Evolutionary conservation across 1,140 invertebrate genomes (phyloP), one percentile per base, ranked within the genome.

Genomic region (Procambarus virginalis): DNA sequence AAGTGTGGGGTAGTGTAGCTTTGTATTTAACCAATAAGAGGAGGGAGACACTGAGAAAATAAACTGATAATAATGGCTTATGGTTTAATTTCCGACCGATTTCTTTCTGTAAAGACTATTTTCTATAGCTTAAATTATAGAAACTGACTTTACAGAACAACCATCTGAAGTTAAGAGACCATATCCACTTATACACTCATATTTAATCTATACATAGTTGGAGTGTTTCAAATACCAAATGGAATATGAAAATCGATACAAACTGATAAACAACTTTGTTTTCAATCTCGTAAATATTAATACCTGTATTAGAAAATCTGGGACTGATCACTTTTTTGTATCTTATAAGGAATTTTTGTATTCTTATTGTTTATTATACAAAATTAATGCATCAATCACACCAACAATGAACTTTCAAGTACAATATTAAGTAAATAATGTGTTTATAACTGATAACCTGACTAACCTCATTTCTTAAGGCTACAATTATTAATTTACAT

Each of bases 21-120:
- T 73, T 84, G 68, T 34, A 70, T 84, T n/a, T 73, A 84, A 68
- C 82, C 82, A 84, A 68, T 20, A 60, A 84, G 82, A 84, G 60
- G 68, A 73, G 46, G 68, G 82, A 84, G 82, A 49, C 12, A 73
- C 34, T 49, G 48, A 68, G 45, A 70, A 70, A 20, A n/a, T 51
- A 70, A 75, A 46, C 46, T 73, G 60, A 17, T 49, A 6, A 14
- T 73, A 22, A 34, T 73, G n/a, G 0, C 34, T 34, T 34, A 34
- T 73, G 68, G 34, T 10, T 73, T 73, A 34, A 34, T 34, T 34
- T 34, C 34, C 34, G 34, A 34, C 34, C 34, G 34, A 34, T 34
- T 34, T 34, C 22, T 73, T 34, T 73, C 68, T 73, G n/a, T 73
- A 34, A 73, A 22, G 68, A 73, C 20, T 20, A 73, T 73, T 73